A percentile compares a stretch with the other conserved stretches of the same genome.
Conservation (phyloP, 2,797 vertebrate genomes). For the Ctenosaura bakeri region DNA sequence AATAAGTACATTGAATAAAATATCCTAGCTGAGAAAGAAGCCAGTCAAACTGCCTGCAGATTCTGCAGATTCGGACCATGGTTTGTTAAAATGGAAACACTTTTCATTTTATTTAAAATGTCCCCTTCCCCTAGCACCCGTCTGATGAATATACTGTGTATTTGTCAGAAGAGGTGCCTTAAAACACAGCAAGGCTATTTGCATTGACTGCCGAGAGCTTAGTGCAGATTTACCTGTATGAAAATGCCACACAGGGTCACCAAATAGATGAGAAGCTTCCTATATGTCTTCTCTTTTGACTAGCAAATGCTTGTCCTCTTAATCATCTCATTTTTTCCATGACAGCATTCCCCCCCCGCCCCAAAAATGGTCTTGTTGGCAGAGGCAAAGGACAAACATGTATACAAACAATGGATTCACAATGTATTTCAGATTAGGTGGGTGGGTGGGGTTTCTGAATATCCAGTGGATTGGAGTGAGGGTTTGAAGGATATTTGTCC, state of each 20-base stretch:
- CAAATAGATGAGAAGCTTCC: slow-evolving; percentile 37
- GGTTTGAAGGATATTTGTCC: background rate
- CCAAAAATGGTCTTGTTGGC: background rate
- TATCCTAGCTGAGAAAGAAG: slow-evolving; percentile 23
- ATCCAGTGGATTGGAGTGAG: background rate
- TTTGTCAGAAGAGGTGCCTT: slow-evolving; percentile 58
- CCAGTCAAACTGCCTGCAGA: slow-evolving; percentile 37
- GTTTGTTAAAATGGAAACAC: slow-evolving; percentile 37
- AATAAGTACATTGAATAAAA: no score
- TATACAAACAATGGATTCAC: background rate
- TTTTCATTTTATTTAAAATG: slow-evolving; percentile 53
- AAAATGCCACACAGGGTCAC: slow-evolving; percentile 53
- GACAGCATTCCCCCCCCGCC: background rate
- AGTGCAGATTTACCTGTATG: slow-evolving; percentile 65
- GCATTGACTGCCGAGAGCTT: slow-evolving; percentile 55
- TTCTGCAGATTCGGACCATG: background rate
- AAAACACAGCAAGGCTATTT: slow-evolving; percentile 50
- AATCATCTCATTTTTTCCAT: slow-evolving; percentile 17
- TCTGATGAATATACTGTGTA: slow-evolving; percentile 47
- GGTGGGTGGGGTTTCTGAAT: background rate
- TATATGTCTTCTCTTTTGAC: slow-evolving; percentile 58
- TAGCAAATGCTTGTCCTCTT: slow-evolving; percentile 61
- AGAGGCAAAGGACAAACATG: background rate
- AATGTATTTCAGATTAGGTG: background rate
- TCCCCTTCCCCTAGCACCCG: background rate